phyloP scores from a whole-genome alignment of 2,797 vertebrate species.

The Sebastes itinus region DNA sequence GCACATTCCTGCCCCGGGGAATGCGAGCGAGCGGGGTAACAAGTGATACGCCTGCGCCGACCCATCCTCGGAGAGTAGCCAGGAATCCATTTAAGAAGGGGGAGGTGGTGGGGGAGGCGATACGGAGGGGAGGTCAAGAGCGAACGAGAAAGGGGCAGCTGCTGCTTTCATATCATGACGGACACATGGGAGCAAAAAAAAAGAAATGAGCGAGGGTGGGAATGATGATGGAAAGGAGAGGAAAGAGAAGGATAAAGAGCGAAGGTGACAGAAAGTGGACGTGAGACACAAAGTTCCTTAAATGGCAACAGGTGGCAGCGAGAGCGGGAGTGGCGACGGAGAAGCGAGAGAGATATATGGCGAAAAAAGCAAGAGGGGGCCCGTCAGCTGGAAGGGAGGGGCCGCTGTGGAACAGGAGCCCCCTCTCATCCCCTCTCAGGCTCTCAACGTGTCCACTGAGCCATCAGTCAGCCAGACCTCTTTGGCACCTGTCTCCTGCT shows the following conservation, averaged over 20 bases:
- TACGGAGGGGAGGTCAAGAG: slow-evolving; percentile 38
- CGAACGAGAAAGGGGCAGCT: slow-evolving; percentile 51
- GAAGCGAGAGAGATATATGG: slow-evolving; percentile 35
- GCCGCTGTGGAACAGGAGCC: slow-evolving; percentile 55
- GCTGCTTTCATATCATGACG: slow-evolving; percentile 34
- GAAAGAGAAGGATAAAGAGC: slow-evolving; percentile 3
- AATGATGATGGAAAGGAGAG: slow-evolving; percentile 5
- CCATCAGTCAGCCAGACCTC: slow-evolving; percentile 69
- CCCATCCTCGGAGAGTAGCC: slow-evolving; percentile 37
- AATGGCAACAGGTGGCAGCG: slow-evolving; percentile 64
- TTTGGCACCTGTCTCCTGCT: slow-evolving; percentile 69
- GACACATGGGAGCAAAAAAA: slow-evolving; percentile 28
- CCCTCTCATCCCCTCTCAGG: slow-evolving; percentile 40
- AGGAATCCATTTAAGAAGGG: slow-evolving; percentile 34
- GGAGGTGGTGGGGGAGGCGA: background rate
- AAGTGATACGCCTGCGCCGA: slow-evolving; percentile 40
- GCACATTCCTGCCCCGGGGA: slow-evolving; percentile 64
- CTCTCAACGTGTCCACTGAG: slow-evolving; percentile 58
- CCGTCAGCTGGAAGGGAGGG: slow-evolving; percentile 14
- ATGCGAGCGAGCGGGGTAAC: slow-evolving; percentile 22
- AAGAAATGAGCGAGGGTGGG: background rate
- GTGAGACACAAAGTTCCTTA: slow-evolving; percentile 15
- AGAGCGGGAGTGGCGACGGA: slow-evolving; percentile 2
- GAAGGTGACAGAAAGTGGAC: slow-evolving; percentile 16
- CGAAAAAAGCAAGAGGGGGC: background rate